phyloP scores from a whole-genome alignment of 2,888 invertebrate species.

The Deilephila porcellus region DNA sequence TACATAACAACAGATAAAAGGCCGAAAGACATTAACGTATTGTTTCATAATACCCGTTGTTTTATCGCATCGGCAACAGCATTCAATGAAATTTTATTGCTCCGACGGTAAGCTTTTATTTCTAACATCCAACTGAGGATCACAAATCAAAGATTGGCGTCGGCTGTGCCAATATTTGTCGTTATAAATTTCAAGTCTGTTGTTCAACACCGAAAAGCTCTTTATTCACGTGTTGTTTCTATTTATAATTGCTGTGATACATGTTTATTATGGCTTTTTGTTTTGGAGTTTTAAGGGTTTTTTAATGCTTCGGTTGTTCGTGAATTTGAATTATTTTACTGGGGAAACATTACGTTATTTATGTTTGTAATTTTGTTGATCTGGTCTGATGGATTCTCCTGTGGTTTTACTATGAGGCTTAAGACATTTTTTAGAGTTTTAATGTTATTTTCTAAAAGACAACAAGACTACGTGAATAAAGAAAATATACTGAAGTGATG shows the following conservation, averaged over 20 bases:
- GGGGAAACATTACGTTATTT: too few relatives aligned
- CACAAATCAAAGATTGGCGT: conserved; percentile 48
- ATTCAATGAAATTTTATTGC: conserved; percentile 20
- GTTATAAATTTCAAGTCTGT: conserved; percentile 45
- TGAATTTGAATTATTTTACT: too few relatives aligned
- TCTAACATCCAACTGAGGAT: conserved; percentile 33
- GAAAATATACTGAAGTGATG: too few relatives aligned
- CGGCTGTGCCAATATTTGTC: conserved; percentile 51
- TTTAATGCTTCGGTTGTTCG: neutral
- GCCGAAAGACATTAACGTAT: conserved; percentile 9
- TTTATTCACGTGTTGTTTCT: conserved; percentile 37
- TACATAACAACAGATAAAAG: neutral
- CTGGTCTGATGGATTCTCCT: too few relatives aligned
- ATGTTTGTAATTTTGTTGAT: too few relatives aligned
- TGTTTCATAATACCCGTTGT: conserved; percentile 3
- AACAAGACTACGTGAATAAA: too few relatives aligned
- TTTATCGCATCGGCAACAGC: neutral
- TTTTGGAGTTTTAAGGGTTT: neutral
- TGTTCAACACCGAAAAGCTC: conserved; percentile 39
- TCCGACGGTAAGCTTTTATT: conserved; percentile 2
- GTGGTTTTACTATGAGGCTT: too few relatives aligned
- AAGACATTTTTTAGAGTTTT: too few relatives aligned
- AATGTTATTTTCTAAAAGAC: too few relatives aligned
- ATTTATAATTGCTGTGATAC: conserved; percentile 14
- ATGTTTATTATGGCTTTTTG: conserved; percentile 38